Evolutionary conservation across 2,113 vertebrate species (phyloP), one percentile per base, ranked within the genome.

Genomic region (Plectropomus leopardus): DNA sequence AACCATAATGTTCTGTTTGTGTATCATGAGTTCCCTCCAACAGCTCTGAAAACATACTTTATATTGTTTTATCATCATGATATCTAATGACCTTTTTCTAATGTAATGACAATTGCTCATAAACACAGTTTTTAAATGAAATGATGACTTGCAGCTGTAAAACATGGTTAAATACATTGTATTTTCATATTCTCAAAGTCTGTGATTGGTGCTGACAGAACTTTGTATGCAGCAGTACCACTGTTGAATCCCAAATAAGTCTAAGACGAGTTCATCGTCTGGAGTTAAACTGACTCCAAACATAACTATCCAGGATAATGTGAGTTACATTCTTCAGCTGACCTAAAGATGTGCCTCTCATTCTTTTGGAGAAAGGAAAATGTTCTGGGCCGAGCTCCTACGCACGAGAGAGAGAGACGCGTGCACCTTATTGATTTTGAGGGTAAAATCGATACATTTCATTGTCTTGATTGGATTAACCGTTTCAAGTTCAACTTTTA

Each of bases 381-480:
- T 1, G 54, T 48, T 40, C 9, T 8, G 15, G 58, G 61, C 66
- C 63, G 44, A 63, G 59, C 53, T 2, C 61, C 15, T 26, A 34
- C 30, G 23, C n/a, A n/a, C n/a, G n/a, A n/a, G n/a, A 16, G 17
- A 78, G 71, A n/a, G 81, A 60, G 83, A 60, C 1, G 57, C 30
- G 7, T 80, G 60, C 59, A 71, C 55, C 75, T 53, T 92, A 94
- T 94, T 93, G 93, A 94, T 93, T 94, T 88, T 92, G 73, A 87
- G 72, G 58, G 76, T 60, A 57, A 87, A 91, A 94, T 92, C 90
- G 59, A 95, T 94, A 87, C 53, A 72, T 87, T 92, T 94, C 86
- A 90, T 89, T 61, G 59, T 88, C 86, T 93, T 93, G 92, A 94
- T 89, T 89, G 93, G 93, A 95, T 95, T 94, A 94, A 89, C 66